A percentile compares a stretch with the other conserved stretches of the same genome.
Conservation (phyloP, 2,888 invertebrate genomes). For the Metopia argyrocephala region DNA sequence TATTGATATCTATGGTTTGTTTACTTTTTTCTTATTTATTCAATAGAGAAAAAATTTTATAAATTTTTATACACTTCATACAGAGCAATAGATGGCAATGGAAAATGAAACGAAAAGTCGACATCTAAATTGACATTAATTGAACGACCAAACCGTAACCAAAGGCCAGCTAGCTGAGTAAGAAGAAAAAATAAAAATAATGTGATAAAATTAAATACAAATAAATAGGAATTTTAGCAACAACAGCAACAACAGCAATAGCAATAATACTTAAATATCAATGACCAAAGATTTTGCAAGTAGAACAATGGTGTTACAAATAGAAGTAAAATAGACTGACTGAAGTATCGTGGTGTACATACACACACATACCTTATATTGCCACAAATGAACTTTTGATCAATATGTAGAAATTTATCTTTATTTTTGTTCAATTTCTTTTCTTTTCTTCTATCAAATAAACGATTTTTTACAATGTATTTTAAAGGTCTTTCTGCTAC, state of each 20-base stretch:
- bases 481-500: constrained; percentile 37
- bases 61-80: constrained; percentile 26
- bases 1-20: constrained; percentile 69
- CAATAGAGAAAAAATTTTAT: constrained; percentile 2
- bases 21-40: not conserved
- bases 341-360: constrained; percentile 56
- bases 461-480: constrained; percentile 20
- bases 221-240: constrained; percentile 18
- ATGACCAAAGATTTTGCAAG: constrained; percentile 31
- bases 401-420: constrained; percentile 66
- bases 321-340: no score
- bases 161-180: constrained; percentile 67
- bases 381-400: constrained; percentile 68
- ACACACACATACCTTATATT: constrained; percentile 47
- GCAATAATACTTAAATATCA: constrained; percentile 24
- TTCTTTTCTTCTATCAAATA: not conserved
- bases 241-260: not conserved
- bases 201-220: constrained; percentile 48
- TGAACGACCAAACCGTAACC: constrained; percentile 73
- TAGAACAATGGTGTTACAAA: constrained; percentile 25
- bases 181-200: constrained; percentile 65
- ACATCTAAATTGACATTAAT: constrained; percentile 76
- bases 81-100: no score
- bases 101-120: constrained; percentile 32
- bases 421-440: constrained; percentile 1